Evolutionary conservation across 1,140 invertebrate genomes (phyloP), one percentile per base, ranked within the genome.

Genomic region (Cyphomyrmex costatus): DNA sequence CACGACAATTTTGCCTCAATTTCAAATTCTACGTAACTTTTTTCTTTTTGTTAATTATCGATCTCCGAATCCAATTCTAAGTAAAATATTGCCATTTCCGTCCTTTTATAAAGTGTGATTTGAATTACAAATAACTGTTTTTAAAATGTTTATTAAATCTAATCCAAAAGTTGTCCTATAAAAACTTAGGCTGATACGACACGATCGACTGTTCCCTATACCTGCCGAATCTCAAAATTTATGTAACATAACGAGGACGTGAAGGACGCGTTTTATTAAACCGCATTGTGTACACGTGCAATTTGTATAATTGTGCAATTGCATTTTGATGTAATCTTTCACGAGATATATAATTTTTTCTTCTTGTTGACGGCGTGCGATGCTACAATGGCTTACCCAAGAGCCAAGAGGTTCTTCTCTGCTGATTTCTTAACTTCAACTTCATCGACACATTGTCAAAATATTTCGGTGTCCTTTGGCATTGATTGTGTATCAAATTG

Each of bases 211-310:
- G 8, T 42, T 2, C 10, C 36, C 3, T 42, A 42, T 53, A 51
- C 19, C 36, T 83, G 24, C 36, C 36, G 78, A 86, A 74, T 83
- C 33, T 36, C 24, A 79, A 79, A 79, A 79, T 66, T 66, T 79
- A 66, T 79, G 53, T 79, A 79, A 68, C 77, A 68, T 79, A 79
- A 79, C 65, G 60, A 71, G 53, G 66, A 86, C 78, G 61, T 30
- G 49, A 80, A 82, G 33, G 49, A 10, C 36, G 36, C 8, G 36
- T 78, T 49, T 71, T 49, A 56, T 42, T 56, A 58, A 58, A n/a
- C 19, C 42, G 24, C 42, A 79, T 36, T 70, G 83, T 21, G 77
- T 78, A 66, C 83, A 87, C 77, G n/a, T 68, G 36, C 65, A 49
- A 24, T 68, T 68, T 46, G 36, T 46, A 68, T 68, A 68, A 68